A percentile compares a stretch with the other conserved stretches of the same genome.
Conservation (phyloP, 2,797 vertebrate genomes). For the Cossypha niveicapilla region DNA sequence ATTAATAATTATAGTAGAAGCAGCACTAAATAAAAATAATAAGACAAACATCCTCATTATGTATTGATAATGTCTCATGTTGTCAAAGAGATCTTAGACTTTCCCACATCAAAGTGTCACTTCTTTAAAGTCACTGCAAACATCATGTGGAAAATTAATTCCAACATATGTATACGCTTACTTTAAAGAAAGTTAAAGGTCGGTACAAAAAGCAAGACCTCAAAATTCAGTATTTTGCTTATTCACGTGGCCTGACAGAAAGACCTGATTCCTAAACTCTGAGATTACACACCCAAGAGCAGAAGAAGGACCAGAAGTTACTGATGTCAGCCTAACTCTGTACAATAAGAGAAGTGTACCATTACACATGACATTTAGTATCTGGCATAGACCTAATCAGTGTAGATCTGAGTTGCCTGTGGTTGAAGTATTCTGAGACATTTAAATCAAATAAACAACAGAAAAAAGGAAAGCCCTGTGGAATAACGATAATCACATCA, state of each 20-base stretch:
- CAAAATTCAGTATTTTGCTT: background rate
- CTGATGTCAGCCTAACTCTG: background rate
- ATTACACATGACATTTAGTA: background rate
- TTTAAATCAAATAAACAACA: background rate
- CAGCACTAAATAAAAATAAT: background rate
- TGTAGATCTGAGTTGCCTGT: background rate
- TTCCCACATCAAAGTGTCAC: background rate
- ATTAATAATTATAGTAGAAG: constrained; percentile 38
- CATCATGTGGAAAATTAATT: background rate
- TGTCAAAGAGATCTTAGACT: constrained; percentile 33
- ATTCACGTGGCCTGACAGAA: background rate
- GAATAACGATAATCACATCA: constrained; percentile 14
- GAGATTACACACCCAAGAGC: background rate
- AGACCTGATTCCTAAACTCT: background rate
- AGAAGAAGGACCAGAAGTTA: background rate
- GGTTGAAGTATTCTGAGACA: background rate
- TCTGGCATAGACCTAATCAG: background rate
- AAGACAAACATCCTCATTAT: constrained; percentile 27
- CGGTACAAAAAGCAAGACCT: background rate
- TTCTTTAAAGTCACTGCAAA: constrained; percentile 11
- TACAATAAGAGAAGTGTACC: background rate
- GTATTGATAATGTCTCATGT: background rate
- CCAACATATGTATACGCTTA: background rate
- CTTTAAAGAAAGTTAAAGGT: constrained; percentile 1
- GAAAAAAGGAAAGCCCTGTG: background rate